Base-by-base conservation (phyloP, 2,113 vertebrate genomes). In the Podocnemis expansa region DNA sequence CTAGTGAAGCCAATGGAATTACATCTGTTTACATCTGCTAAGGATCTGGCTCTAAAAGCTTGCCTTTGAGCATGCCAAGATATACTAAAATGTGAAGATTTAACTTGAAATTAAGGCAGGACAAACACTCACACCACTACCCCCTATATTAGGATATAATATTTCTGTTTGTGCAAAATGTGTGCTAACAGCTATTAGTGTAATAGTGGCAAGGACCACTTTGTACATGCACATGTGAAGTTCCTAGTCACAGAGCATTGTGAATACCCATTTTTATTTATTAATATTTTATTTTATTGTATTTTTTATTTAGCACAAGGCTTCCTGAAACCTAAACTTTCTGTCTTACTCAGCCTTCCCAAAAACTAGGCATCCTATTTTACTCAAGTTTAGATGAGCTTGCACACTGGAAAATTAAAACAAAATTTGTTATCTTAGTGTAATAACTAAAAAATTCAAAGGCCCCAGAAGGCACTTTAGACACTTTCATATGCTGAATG, bases 321-420 rank as follows among this genome's bases (percentile, higher is more conserved):
- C 70, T 89, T 91, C 55, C 82, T 89, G 85, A 96, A 95, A 87
- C 29, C 79, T 17, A 80, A 56, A 82, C 75, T 47, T 86, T 58
- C 24, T 84, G 31, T 84, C 82, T 96, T 85, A 80, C 78, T 78
- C 84, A 94, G 95, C 54, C 70, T 89, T 91, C 55, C 82, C 88
- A 84, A 96, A 95, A 87, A 34, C 79, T 17, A 80, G 52, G 80
- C 75, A 52, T 86, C 54, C 24, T 84, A 27, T 84, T 82, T 96
- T 85, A 80, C 78, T 78, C 84, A 94, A 78, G 79, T 60, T 91
- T 93, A 96, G 60, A 55, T 89, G 82, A 76, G 94, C 84, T 81
- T 90, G 47, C 92, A 95, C 93, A 96, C 95, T 94, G 93, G 92
- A 96, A n/a, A 4, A 21, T 25, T 38, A 43, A 93, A 67, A 89